Base-by-base conservation (phyloP, 2,888 invertebrate genomes). In the Rhogogaster chlorosoma region DNA sequence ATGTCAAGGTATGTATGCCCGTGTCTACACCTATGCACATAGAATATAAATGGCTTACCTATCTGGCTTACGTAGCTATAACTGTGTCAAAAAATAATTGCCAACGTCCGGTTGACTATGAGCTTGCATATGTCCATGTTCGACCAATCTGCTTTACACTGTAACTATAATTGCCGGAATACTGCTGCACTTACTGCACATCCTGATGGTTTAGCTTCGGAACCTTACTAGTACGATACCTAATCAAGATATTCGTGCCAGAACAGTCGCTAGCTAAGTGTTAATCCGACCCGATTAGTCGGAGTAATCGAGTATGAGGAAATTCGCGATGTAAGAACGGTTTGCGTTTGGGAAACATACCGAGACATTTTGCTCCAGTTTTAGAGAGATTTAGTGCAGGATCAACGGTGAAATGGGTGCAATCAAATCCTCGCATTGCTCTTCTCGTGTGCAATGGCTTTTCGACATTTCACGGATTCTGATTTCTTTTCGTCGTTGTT, bases 211-310 rank as follows among this genome's bases (percentile, higher is more conserved):
- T 38, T 15, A 22, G 38, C 53, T 64, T 36, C 10, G 61, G 38
- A 61, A 64, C 22, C 38, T n/a, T n/a, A n/a, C n/a, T 61, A 64
- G 78, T 61, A 38, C 61, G 61, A 80, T 26, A 45, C 45, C 57
- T 32, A 57, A 80, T 80, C 78, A 15, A 80, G 57, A 53, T 32
- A 22, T 53, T 80, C 36, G 42, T 32, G 64, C 32, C 77, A 22
- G 22, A 18, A 42, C 10, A 15, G 42, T 42, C 22, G 42, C 18
- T 10, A 73, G 45, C 64, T 29, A 32, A 38, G 64, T 80, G 64
- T 12, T 80, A 80, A 80, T 80, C 26, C 18, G 2, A 7, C 6
- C 26, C 57, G 78, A 78, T 78, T 78, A 78, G 57, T 12, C 36
- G 32, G 45, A 32, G 36, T 61, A 80, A 61, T 80, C n/a, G 80